phyloP scores from a whole-genome alignment of 2,113 vertebrate species.

The Peromyscus californicus region DNA sequence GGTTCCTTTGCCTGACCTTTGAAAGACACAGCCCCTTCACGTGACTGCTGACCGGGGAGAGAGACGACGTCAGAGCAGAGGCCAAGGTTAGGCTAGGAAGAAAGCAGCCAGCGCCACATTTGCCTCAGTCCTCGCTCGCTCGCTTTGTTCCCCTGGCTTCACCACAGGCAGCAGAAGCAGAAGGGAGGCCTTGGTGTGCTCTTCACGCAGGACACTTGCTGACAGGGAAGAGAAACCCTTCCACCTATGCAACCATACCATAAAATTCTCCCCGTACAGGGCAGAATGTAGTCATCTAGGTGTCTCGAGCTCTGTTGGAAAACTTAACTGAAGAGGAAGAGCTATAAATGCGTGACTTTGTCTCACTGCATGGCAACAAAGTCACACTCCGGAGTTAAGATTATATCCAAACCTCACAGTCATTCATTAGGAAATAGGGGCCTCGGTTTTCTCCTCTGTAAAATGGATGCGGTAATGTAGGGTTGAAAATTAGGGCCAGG shows the following conservation, averaged over 20 bases:
- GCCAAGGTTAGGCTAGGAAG: constrained; percentile 2
- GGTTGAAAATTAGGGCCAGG: neutral
- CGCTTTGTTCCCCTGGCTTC: neutral
- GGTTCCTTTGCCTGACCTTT: constrained; percentile 60
- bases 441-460: constrained; percentile 21
- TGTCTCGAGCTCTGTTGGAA: neutral
- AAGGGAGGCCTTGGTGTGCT: neutral
- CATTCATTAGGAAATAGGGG: neutral
- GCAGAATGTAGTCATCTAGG: neutral
- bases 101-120: neutral
- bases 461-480: neutral
- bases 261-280: neutral
- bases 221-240: neutral
- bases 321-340: neutral
- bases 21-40: constrained; percentile 16
- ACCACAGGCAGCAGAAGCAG: neutral
- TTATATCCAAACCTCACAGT: neutral
- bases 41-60: constrained; percentile 46
- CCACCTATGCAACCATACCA: neutral
- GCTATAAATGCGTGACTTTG: neutral
- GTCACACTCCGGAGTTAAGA: neutral
- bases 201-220: neutral
- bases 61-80: constrained; percentile 44
- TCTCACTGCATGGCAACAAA: neutral
- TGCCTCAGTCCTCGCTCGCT: neutral